Evolutionary conservation across 2,888 invertebrate genomes (phyloP).

Genomic region (Epinotia ramella): DNA sequence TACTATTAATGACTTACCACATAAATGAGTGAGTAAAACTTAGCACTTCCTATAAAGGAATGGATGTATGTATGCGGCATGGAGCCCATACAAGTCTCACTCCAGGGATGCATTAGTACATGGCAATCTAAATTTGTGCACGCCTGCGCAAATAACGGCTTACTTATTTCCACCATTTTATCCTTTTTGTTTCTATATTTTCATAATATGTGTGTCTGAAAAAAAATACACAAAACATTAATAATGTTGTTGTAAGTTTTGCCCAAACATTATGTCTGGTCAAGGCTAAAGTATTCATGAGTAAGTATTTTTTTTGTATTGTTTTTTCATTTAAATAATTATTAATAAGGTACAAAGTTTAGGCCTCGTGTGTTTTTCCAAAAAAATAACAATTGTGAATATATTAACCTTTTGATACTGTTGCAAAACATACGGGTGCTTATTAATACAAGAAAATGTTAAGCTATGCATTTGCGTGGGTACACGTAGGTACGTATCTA

Average conservation of each 20-base stretch:
- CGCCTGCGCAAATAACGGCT: constrained; percentile 68
- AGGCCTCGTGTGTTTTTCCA: too few species aligned
- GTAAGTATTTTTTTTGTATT: not conserved
- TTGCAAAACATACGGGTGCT: too few species aligned
- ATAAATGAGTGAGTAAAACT: constrained; percentile 76
- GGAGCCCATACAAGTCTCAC: constrained; percentile 63
- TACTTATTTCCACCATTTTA: constrained; percentile 76
- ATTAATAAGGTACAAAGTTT: not conserved
- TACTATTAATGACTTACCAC: constrained; percentile 69
- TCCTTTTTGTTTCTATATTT: not conserved
- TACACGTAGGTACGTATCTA: too few species aligned
- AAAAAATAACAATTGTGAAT: too few species aligned
- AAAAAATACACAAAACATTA: not conserved
- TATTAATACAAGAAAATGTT: too few species aligned
- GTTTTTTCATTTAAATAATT: not conserved
- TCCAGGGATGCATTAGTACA: constrained; percentile 74
- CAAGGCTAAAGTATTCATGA: not conserved
- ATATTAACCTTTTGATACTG: too few species aligned
- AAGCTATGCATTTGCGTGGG: too few species aligned
- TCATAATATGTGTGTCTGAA: constrained; percentile 15
- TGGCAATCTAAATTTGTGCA: constrained; percentile 65
- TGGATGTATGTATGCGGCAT: constrained; percentile 55
- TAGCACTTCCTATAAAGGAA: constrained; percentile 73
- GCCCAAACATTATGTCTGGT: not conserved
- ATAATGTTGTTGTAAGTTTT: not conserved